Conservation (phyloP, 2,113 vertebrate genomes). For the Panthera tigris region DNA sequence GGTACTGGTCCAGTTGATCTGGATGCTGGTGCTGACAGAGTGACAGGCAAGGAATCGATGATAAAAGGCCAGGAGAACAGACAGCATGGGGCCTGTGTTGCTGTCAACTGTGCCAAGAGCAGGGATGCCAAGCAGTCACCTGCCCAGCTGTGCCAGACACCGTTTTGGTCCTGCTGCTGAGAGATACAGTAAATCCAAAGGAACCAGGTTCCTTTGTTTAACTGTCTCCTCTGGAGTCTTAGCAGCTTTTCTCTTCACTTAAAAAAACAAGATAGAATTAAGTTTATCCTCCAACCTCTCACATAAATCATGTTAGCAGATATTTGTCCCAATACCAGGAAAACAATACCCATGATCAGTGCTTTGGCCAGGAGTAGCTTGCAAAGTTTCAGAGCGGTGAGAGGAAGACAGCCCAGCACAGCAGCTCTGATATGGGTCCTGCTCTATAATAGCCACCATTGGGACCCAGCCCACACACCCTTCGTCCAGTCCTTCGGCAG, state of each 20-base stretch:
- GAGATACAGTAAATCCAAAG: neutral
- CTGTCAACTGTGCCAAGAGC: neutral
- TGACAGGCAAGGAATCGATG: neutral
- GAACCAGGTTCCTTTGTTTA: neutral
- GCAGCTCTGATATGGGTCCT: rapidly evolving
- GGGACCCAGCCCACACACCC: no score
- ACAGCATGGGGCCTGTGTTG: neutral
- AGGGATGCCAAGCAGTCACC: neutral
- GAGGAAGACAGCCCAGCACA: neutral
- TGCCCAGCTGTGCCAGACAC: neutral
- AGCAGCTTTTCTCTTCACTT: neutral
- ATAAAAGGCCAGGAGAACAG: neutral
- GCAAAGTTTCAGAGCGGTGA: neutral
- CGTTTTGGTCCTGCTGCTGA: neutral
- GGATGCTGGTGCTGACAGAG: neutral
- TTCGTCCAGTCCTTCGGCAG: neutral
- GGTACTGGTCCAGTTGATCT: neutral
- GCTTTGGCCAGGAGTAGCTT: neutral
- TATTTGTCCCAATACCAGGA: neutral
- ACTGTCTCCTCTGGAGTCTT: neutral
- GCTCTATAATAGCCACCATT: no score
- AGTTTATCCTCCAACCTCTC: neutral
- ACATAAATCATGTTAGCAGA: neutral
- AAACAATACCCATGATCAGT: neutral
- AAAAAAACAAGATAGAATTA: neutral